Conservation (phyloP, 2,113 vertebrate species). For the Anser brachyrhynchus region DNA sequence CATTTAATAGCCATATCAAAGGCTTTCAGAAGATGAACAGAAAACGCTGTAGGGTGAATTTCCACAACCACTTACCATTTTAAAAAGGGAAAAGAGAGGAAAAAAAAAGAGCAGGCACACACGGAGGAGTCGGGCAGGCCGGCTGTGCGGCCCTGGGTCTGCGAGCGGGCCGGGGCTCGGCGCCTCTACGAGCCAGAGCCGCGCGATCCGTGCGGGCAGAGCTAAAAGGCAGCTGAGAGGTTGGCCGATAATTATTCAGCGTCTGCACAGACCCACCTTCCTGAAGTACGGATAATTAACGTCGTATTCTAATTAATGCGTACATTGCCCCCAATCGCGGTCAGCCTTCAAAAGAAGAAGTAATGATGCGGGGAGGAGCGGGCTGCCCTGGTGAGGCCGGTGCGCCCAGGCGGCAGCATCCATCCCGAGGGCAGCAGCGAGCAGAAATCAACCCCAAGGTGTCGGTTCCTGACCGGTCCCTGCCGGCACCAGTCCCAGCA, state of each 20-base stretch:
- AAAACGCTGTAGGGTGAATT: conserved; percentile 25
- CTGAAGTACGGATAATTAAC: conserved; percentile 57
- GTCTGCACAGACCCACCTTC: not conserved
- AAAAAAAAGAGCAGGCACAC: not conserved
- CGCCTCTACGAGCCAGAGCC: not conserved
- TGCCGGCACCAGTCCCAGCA: not conserved
- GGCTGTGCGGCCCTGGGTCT: not conserved
- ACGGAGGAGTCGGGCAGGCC: not conserved
- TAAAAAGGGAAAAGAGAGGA: not conserved
- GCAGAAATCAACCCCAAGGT: not conserved
- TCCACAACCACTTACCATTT: not conserved
- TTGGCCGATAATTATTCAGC: not conserved
- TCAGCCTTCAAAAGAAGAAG: not conserved
- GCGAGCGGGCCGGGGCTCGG: not conserved
- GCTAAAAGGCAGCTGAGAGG: not conserved
- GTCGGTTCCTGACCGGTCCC: not conserved
- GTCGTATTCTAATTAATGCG: conserved; percentile 22
- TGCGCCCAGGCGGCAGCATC: not conserved
- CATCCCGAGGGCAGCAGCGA: not conserved
- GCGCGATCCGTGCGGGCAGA: not conserved
- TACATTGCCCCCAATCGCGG: not conserved
- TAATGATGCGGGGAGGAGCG: not conserved
- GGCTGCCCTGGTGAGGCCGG: not conserved
- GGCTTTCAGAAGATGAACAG: conserved; percentile 14
- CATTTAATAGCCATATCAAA: conserved; percentile 37